Conservation (phyloP, 35 echinoderm and acorn worm species). For the Antedon bifida region DNA sequence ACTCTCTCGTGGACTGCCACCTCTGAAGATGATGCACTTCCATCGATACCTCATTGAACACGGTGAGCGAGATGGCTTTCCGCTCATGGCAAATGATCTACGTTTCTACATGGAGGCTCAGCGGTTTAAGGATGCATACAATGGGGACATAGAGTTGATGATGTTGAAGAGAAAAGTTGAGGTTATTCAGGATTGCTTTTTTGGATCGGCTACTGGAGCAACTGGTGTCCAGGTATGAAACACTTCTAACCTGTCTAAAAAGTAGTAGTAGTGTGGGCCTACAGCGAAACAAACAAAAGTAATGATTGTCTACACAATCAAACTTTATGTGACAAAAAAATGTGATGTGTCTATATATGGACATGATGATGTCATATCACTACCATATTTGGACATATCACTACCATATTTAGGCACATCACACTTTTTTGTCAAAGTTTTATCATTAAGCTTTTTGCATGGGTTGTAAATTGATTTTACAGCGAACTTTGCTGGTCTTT, state of each 20-base stretch:
- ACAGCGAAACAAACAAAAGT: too few species aligned
- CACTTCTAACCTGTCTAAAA: neutral
- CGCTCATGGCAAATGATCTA: slow-evolving; percentile 73
- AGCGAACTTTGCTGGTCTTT: too few species aligned
- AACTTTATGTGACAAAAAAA: too few species aligned
- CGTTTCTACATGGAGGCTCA: slow-evolving; percentile 87
- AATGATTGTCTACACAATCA: too few species aligned
- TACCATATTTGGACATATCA: too few species aligned
- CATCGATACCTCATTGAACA: slow-evolving; percentile 88
- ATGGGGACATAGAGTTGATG: slow-evolving; percentile 27
- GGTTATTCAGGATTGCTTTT: slow-evolving; percentile 73
- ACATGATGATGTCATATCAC: too few species aligned
- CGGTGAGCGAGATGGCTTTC: slow-evolving; percentile 54
- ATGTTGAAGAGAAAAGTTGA: slow-evolving; percentile 73
- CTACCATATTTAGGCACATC: too few species aligned
- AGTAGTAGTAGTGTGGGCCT: too few species aligned
- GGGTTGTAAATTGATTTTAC: too few species aligned
- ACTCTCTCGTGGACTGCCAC: slow-evolving; percentile 40
- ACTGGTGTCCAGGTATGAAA: slow-evolving; percentile 33
- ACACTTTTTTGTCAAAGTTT: too few species aligned
- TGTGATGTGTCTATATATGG: too few species aligned
- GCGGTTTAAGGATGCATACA: slow-evolving; percentile 70
- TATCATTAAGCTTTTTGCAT: too few species aligned
- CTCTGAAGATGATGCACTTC: slow-evolving; percentile 66
- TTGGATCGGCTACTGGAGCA: slow-evolving; percentile 40